Conservation (phyloP, 2,113 vertebrate species). For the Halcyon senegalensis region DNA sequence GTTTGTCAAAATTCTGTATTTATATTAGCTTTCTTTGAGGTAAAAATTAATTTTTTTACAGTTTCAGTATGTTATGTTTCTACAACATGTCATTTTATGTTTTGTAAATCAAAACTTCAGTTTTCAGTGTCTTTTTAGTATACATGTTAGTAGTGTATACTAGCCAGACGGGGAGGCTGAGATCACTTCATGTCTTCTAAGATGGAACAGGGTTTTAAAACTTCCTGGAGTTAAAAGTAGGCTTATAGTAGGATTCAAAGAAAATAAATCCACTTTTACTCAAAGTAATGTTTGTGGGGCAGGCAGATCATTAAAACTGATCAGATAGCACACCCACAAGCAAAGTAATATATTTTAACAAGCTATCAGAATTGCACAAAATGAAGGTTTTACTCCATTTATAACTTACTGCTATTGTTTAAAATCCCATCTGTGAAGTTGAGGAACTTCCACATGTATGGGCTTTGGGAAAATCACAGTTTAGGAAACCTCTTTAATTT, state of each 20-base stretch:
- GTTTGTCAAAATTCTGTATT: background rate
- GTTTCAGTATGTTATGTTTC: background rate
- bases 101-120: background rate
- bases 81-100: background rate
- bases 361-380: background rate
- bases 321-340: background rate
- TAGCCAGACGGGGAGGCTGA: background rate
- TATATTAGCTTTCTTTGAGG: background rate
- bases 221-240: background rate
- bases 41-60: background rate
- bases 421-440: background rate
- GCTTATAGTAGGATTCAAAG: background rate
- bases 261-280: background rate
- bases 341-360: background rate
- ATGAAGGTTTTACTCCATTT: background rate
- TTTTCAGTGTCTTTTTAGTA: background rate
- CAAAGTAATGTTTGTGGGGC: background rate
- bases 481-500: background rate
- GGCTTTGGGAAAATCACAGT: background rate
- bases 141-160: rapidly evolving
- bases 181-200: background rate
- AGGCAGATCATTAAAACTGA: background rate
- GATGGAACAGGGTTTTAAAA: background rate
- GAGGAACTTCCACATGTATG: background rate
- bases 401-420: background rate